These are phyloP conservation scores for Lates calcarifer DNA, from an alignment of 2,113 vertebrate species.

Conservation along the genomic window DNA sequence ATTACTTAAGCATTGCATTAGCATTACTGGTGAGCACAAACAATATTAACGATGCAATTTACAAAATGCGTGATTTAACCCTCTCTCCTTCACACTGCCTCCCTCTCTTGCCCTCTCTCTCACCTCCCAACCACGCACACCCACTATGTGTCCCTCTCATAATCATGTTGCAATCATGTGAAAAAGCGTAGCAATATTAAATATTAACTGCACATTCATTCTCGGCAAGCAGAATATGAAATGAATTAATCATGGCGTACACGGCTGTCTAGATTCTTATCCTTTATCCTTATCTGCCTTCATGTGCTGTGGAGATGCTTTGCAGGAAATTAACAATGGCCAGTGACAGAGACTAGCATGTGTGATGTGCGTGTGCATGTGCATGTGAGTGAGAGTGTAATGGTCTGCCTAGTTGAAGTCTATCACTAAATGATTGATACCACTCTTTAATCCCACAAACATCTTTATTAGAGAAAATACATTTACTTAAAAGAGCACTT, in stretches of 20 bases:
- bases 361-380: neutral
- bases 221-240: slow-evolving; percentile 72
- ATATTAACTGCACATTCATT: slow-evolving; percentile 82
- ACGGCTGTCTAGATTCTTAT: slow-evolving; percentile 68
- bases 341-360: slow-evolving; percentile 24
- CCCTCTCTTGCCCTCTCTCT: slow-evolving; percentile 1
- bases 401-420: neutral
- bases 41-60: slow-evolving; percentile 45
- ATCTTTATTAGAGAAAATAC: neutral
- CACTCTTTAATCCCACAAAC: slow-evolving; percentile 16
- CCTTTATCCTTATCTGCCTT: slow-evolving; percentile 50
- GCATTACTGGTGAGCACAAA: slow-evolving; percentile 52
- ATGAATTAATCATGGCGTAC: slow-evolving; percentile 81
- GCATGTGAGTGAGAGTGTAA: too few relatives aligned
- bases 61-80: slow-evolving; percentile 24
- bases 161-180: slow-evolving; percentile 71
- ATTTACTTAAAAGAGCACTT: neutral
- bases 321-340: slow-evolving; percentile 59
- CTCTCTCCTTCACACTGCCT: neutral
- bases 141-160: slow-evolving; percentile 18
- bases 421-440: slow-evolving; percentile 3
- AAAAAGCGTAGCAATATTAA: slow-evolving; percentile 74
- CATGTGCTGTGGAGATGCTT: slow-evolving; percentile 34
- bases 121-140: slow-evolving; percentile 19
- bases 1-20: slow-evolving; percentile 56